Evolutionary conservation across 2,113 vertebrate species (phyloP).

Genomic region (Raja brachyura): DNA sequence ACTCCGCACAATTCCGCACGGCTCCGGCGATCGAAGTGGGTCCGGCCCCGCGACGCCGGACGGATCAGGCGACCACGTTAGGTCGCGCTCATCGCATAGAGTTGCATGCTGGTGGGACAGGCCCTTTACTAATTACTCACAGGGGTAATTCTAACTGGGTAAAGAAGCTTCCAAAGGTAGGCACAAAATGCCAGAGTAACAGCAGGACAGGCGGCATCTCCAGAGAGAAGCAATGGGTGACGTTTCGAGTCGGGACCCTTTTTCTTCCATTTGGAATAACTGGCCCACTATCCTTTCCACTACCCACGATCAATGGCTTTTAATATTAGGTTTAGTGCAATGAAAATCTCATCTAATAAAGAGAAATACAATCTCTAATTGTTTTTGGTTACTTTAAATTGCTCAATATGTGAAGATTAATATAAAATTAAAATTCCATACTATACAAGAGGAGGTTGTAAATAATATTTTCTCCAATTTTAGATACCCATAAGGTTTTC

Average conservation of each 20-base stretch:
- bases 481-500: background rate
- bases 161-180: background rate
- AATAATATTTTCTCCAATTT: background rate
- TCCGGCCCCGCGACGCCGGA: too few relatives aligned
- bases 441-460: background rate
- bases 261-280: background rate
- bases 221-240: too few relatives aligned
- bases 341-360: background rate
- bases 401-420: background rate
- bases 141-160: background rate
- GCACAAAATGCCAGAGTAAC: too few relatives aligned
- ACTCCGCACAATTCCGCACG: too few relatives aligned
- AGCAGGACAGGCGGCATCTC: too few relatives aligned
- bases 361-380: background rate
- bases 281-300: background rate
- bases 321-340: background rate
- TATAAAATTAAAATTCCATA: background rate
- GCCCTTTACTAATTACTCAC: too few relatives aligned
- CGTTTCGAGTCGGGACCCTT: too few relatives aligned
- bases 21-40: too few relatives aligned
- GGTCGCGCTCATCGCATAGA: too few relatives aligned
- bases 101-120: too few relatives aligned
- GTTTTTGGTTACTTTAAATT: constrained; percentile 9
- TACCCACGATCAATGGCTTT: background rate
- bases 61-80: too few relatives aligned